phyloP scores from a whole-genome alignment of 92 coral and sea anemone genomes.

The Meandrina meandrites region DNA sequence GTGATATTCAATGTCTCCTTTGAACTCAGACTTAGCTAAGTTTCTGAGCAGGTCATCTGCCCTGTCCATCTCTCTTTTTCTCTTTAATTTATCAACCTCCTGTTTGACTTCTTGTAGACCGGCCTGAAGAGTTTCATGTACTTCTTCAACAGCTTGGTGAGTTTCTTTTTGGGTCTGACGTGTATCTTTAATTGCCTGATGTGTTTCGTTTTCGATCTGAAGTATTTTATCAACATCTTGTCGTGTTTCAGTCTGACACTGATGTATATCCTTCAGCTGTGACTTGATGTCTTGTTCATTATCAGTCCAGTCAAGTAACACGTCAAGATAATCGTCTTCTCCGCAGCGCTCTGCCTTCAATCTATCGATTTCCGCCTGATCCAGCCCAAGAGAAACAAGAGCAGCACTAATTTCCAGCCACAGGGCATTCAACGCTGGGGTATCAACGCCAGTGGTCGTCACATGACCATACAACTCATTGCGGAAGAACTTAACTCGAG shows the following conservation, averaged over 20 bases:
- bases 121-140: neutral
- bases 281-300: constrained; percentile 24
- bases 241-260: neutral
- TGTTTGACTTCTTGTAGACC: neutral
- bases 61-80: constrained; percentile 26
- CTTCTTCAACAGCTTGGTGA: neutral
- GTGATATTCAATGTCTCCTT: too few species aligned
- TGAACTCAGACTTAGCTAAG: too few species aligned
- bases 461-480: constrained; percentile 8
- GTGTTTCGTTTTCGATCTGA: neutral
- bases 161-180: neutral
- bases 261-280: neutral
- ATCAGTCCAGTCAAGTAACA: constrained; percentile 16
- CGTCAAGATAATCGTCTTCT: constrained; percentile 6
- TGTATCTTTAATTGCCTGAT: neutral
- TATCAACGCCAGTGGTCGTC: neutral
- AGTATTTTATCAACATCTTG: neutral
- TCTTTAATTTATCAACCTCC: constrained; percentile 32
- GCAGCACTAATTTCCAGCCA: constrained; percentile 61
- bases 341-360: constrained; percentile 16
- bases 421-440: constrained; percentile 15
- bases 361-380: constrained; percentile 46
- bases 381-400: constrained; percentile 53
- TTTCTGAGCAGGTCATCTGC: neutral
- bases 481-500: neutral